These are phyloP conservation scores for Enteromius fasciolatus DNA, from an alignment of 2,797 vertebrate genomes.

Conservation along the genomic window DNA sequence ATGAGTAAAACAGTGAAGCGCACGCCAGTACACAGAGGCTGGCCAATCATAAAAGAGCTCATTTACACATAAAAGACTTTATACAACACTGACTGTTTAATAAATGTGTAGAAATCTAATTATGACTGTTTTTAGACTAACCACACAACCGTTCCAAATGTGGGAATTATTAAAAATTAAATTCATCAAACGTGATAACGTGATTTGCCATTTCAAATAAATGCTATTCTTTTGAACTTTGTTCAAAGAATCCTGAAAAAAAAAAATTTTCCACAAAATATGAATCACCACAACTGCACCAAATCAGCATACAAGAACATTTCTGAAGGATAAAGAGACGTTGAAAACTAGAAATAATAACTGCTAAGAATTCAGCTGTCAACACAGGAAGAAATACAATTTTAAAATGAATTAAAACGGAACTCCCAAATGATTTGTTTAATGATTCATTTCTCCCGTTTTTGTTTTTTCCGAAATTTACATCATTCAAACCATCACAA, in stretches of 20 bases:
- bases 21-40: background rate
- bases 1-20: slow-evolving; percentile 7
- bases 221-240: background rate
- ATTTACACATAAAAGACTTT: slow-evolving; percentile 13
- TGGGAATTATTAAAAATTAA: background rate
- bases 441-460: too few relatives aligned
- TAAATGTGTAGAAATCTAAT: background rate
- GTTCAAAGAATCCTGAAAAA: background rate
- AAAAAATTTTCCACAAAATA: too few relatives aligned
- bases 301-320: background rate
- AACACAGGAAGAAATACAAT: background rate
- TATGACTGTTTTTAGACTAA: background rate
- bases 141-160: background rate
- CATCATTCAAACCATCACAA: too few relatives aligned
- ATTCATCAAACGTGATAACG: background rate
- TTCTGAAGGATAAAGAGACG: background rate
- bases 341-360: background rate
- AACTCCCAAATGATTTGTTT: too few relatives aligned
- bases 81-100: background rate
- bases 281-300: too few relatives aligned
- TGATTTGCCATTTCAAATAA: background rate
- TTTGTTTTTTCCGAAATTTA: too few relatives aligned
- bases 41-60: slow-evolving; percentile 9
- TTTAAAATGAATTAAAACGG: too few relatives aligned
- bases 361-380: background rate